Evolutionary conservation across 2,888 invertebrate genomes (phyloP).

Genomic region (Sarcophaga rosellei): DNA sequence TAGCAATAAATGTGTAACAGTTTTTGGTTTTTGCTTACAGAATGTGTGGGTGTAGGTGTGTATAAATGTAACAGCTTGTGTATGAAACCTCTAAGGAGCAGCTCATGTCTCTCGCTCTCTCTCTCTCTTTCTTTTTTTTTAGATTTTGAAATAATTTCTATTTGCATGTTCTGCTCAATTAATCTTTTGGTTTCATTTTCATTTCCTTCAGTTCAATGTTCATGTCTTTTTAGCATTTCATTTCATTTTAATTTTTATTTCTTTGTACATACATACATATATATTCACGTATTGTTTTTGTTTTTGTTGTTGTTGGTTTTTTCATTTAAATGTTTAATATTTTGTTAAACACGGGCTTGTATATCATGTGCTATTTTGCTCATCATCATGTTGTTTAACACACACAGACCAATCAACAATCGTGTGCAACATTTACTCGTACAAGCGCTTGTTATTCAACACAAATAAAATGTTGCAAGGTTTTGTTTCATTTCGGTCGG

Average conservation of each 20-base stretch:
- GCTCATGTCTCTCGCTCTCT: not conserved
- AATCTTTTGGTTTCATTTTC: constrained; percentile 50
- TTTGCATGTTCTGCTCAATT: constrained; percentile 60
- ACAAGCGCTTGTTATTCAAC: constrained; percentile 34
- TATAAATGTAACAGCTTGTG: not conserved
- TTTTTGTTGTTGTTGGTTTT: not conserved
- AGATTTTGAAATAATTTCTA: constrained; percentile 28
- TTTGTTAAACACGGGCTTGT: constrained; percentile 45
- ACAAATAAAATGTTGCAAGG: constrained; percentile 42
- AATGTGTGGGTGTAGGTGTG: not conserved
- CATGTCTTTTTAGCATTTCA: constrained; percentile 46
- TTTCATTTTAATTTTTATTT: constrained; percentile 29
- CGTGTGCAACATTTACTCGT: constrained; percentile 28
- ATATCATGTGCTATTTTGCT: constrained; percentile 20
- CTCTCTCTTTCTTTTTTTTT: not conserved
- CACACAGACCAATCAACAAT: not conserved
- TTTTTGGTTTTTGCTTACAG: not conserved
- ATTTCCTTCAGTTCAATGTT: constrained; percentile 50
- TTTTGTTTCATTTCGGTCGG: not conserved
- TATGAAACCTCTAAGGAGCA: constrained; percentile 35
- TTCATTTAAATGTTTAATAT: constrained; percentile 40
- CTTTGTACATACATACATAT: not conserved
- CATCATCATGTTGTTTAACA: constrained; percentile 12
- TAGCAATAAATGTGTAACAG: not conserved
- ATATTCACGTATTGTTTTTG: not conserved